phyloP scores from a whole-genome alignment of 2,797 vertebrate species.

The Gadopsis bispinosus region DNA sequence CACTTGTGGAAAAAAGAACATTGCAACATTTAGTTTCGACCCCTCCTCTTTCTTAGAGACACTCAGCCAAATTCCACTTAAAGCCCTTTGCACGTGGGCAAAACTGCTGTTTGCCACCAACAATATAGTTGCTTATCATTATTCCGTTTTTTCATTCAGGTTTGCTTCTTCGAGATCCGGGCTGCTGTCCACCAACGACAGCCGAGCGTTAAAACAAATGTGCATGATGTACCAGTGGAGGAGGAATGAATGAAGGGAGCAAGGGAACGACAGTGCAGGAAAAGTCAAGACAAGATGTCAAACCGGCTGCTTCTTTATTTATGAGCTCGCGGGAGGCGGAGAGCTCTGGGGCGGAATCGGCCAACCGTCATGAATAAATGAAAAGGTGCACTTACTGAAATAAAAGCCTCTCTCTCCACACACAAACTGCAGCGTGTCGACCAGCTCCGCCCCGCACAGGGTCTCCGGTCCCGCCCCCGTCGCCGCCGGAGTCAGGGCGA shows the following conservation, averaged over 20 bases:
- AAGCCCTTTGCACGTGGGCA: conserved; percentile 55
- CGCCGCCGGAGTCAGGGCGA: conserved; percentile 92
- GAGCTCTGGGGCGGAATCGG: conserved; percentile 78
- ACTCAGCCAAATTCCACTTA: conserved; percentile 78
- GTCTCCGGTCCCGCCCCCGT: conserved; percentile 92
- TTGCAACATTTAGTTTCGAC: conserved; percentile 72
- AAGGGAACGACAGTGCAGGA: conserved; percentile 59
- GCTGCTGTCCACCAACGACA: conserved; percentile 30
- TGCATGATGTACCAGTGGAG: conserved; percentile 27
- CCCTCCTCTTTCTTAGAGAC: conserved; percentile 60
- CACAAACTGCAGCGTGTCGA: conserved; percentile 99
- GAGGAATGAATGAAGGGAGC: conserved; percentile 56
- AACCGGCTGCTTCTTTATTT: conserved; percentile 84
- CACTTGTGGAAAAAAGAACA: conserved; percentile 79
- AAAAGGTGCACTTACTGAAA: conserved; percentile 98
- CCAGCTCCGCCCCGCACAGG: conserved; percentile 97
- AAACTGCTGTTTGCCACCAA: conserved; percentile 58
- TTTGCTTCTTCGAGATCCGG: conserved; percentile 35
- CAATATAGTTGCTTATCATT: conserved; percentile 60
- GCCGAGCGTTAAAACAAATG: conserved; percentile 23
- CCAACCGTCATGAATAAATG: conserved; percentile 88
- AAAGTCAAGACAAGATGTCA: conserved; percentile 78
- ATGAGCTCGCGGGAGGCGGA: conserved; percentile 81
- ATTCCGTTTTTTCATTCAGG: conserved; percentile 58
- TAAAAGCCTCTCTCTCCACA: conserved; percentile 99